A percentile compares a stretch with the other conserved stretches of the same genome.
These are phyloP conservation scores for Zoanthus gigantus DNA, from an alignment of 92 coral and sea anemone genomes.

Conservation along the genomic window DNA sequence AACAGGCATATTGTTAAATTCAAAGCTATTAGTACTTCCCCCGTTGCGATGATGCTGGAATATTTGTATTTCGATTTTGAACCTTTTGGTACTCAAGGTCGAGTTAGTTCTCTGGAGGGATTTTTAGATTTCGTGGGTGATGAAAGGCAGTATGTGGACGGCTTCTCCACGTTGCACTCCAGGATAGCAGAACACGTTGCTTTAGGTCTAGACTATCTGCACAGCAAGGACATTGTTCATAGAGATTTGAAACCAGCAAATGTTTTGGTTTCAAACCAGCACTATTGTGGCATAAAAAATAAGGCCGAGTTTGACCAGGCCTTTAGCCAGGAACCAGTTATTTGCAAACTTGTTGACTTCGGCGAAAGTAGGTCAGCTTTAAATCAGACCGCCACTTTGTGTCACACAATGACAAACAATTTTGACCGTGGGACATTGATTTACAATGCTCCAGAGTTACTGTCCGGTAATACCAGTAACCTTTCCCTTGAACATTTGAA, in stretches of 20 bases:
- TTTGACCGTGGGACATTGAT: conserved; percentile 60
- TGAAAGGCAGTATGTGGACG: not conserved
- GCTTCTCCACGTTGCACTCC: conserved; percentile 25
- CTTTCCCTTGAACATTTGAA: conserved; percentile 43
- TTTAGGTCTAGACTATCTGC: conserved; percentile 41
- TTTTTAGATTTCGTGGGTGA: conserved; percentile 13
- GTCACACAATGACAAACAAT: conserved; percentile 54
- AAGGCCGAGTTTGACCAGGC: conserved; percentile 8
- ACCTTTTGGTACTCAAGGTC: conserved; percentile 44
- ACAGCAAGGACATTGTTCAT: conserved; percentile 48
- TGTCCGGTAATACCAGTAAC: conserved; percentile 9
- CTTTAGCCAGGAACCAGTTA: conserved; percentile 13
- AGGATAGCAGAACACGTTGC: conserved; percentile 59
- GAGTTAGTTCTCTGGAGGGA: conserved; percentile 29
- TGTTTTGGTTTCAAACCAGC: conserved; percentile 64
- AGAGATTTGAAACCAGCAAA: conserved; percentile 66
- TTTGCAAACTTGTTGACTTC: conserved; percentile 53
- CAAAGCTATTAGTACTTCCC: conserved; percentile 18
- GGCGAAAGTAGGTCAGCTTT: conserved; percentile 58
- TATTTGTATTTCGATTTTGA: conserved; percentile 45
- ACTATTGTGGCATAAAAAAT: conserved; percentile 48
- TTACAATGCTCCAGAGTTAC: conserved; percentile 56
- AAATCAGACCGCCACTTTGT: conserved; percentile 53
- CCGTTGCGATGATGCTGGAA: conserved; percentile 45
- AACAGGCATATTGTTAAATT: conserved; percentile 5